These are phyloP conservation scores for Phymastichus coffea DNA, from an alignment of 1,140 invertebrate genomes.

Conservation along the genomic window DNA sequence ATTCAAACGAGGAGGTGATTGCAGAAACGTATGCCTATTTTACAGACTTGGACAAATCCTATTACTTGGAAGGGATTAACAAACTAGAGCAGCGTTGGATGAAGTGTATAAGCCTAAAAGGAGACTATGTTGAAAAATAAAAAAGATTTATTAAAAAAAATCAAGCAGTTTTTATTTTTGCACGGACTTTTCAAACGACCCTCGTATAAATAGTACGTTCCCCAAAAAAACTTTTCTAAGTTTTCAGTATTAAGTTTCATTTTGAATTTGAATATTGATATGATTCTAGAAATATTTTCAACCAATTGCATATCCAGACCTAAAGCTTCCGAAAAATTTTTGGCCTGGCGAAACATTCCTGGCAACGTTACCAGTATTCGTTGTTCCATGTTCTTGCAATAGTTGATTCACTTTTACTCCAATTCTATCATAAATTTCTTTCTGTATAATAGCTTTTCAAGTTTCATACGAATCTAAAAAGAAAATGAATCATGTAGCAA, in stretches of 20 bases:
- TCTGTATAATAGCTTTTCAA: background rate
- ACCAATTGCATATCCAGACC: background rate
- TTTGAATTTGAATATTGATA: slow-evolving; percentile 5
- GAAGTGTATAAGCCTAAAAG: too few relatives aligned
- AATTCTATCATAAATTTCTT: background rate
- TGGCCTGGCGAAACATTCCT: background rate
- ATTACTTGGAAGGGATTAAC: too few relatives aligned
- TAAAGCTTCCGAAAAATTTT: background rate
- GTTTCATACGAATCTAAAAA: too few relatives aligned
- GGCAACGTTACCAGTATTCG: background rate
- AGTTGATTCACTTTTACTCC: background rate
- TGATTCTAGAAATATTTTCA: background rate
- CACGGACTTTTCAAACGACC: too few relatives aligned
- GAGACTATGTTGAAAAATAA: too few relatives aligned
- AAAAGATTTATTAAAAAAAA: too few relatives aligned
- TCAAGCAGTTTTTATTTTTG: too few relatives aligned
- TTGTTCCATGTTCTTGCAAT: background rate
- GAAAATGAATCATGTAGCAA: too few relatives aligned
- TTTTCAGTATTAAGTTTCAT: background rate
- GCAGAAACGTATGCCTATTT: too few relatives aligned
- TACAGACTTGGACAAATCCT: too few relatives aligned
- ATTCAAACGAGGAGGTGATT: too few relatives aligned
- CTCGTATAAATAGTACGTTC: background rate
- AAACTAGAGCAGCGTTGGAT: too few relatives aligned
- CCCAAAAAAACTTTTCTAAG: background rate